These are phyloP conservation scores for Drosophila prostipennis DNA, from an alignment of 2,888 invertebrate genomes.

Conservation along the genomic window DNA sequence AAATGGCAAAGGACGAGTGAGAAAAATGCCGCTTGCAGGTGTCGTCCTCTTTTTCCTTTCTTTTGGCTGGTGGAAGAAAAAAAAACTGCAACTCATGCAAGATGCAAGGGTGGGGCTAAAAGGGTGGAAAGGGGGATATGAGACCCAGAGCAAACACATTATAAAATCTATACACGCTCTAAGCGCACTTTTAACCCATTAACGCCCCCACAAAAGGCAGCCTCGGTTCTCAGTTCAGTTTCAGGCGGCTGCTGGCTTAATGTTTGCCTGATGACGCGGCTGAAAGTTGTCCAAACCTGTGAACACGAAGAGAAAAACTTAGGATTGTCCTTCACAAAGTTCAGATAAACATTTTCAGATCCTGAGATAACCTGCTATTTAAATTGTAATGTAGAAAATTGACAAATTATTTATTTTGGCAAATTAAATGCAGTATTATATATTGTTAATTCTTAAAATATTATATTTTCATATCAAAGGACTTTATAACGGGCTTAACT, in stretches of 20 bases:
- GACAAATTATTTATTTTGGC: too few relatives aligned
- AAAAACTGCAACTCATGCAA: slow-evolving; percentile 70
- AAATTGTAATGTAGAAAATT: too few relatives aligned
- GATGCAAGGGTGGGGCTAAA: neutral
- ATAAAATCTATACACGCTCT: slow-evolving; percentile 76
- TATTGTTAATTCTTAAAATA: too few relatives aligned
- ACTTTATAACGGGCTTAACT: too few relatives aligned
- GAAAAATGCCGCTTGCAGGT: slow-evolving; percentile 68
- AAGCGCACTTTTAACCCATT: slow-evolving; percentile 79
- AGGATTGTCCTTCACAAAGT: neutral
- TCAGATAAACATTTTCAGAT: neutral
- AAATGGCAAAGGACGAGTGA: slow-evolving; percentile 49
- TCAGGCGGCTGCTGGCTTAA: slow-evolving; percentile 43
- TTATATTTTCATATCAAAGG: too few relatives aligned
- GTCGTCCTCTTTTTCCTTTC: slow-evolving; percentile 54
- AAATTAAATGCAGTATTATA: too few relatives aligned
- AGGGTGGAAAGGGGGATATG: neutral
- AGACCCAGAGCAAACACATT: slow-evolving; percentile 64
- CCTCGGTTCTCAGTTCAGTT: slow-evolving; percentile 41
- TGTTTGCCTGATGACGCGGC: slow-evolving; percentile 48
- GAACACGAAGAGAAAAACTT: neutral
- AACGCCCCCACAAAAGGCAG: slow-evolving; percentile 63
- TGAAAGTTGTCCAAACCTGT: slow-evolving; percentile 28
- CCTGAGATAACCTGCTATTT: neutral
- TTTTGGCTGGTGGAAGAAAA: slow-evolving; percentile 2